These are phyloP conservation scores for Conger conger DNA, from an alignment of 2,113 vertebrate species.

Conservation along the genomic window DNA sequence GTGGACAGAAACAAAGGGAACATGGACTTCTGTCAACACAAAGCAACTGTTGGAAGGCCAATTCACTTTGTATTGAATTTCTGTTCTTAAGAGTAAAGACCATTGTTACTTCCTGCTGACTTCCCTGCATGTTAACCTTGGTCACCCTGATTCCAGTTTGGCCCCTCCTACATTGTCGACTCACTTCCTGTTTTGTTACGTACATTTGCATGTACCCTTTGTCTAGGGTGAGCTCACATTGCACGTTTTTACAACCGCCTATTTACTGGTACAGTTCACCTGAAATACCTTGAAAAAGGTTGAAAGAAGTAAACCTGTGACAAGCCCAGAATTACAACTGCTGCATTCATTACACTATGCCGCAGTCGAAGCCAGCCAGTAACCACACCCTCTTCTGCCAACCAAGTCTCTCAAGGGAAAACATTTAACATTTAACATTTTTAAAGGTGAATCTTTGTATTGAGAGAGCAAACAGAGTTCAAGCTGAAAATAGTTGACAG, in stretches of 20 bases:
- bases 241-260: neutral
- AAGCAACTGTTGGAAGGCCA: neutral
- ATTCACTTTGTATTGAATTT: neutral
- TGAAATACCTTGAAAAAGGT: neutral
- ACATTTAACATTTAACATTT: too few relatives aligned
- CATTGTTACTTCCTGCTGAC: neutral
- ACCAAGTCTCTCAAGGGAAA: constrained; percentile 20
- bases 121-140: neutral
- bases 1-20: neutral
- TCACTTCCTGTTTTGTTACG: neutral
- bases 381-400: constrained; percentile 15
- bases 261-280: neutral
- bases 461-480: constrained; percentile 33
- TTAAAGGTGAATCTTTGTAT: constrained; percentile 52
- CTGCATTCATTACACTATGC: neutral
- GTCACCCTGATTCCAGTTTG: neutral
- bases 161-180: neutral
- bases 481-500: constrained; percentile 45
- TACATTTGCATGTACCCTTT: neutral
- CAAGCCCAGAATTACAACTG: neutral
- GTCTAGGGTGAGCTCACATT: neutral
- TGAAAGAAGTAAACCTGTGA: neutral
- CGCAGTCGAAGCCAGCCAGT: neutral
- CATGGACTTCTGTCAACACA: neutral
- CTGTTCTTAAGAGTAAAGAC: neutral